Base-by-base conservation (phyloP, 2,113 vertebrate species). In the Verasper variegatus region DNA sequence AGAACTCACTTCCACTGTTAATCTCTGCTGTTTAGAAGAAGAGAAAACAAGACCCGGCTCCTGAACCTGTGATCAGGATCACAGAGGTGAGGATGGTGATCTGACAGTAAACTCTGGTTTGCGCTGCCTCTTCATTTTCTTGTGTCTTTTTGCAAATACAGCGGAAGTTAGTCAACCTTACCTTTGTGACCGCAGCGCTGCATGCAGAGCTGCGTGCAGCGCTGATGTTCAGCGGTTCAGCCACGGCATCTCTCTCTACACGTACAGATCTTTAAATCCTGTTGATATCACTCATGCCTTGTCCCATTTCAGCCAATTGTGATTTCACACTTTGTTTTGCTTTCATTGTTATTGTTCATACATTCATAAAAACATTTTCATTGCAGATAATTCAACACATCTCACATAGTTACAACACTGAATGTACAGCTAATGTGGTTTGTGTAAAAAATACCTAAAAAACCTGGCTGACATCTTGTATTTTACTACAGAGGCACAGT, bases 41-140 rank as follows among this genome's bases (percentile, higher is more conserved):
- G 80, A 93, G 95, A 86, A 95, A 95, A 90, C 95, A 95, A 85
- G 92, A 94, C 20, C 86, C 86, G 3, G 51, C 68, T 23, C 73
- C 83, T 70, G 90, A 87, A 26, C 65, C 79, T 69, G 89, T 87
- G 62, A 85, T 76, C 75, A 69, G 90, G 83, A 89, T 90, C 77
- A 56, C 62, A 42, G 94, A 94, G 84, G 93, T 95, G 88, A 91
- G 90, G 70, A 68, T 69, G 55, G 69, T 8, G 55, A 3, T 63
- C 20, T 60, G 18, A 59, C 23, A 47, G 18, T 13, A 2, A n/a
- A 24, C 62, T 37, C 31, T 31, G 31, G 7, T 6, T 6, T 7
- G 31, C 31, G 31, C 31, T 31, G 31, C 31, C 31, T 31, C 26
- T 49, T 35, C 40, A 31, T 57, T 15, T 45, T 37, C 31, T 9